Evolutionary conservation across 2,113 vertebrate species (phyloP), one percentile per base, ranked within the genome.

Genomic region (Gobio gobio): DNA sequence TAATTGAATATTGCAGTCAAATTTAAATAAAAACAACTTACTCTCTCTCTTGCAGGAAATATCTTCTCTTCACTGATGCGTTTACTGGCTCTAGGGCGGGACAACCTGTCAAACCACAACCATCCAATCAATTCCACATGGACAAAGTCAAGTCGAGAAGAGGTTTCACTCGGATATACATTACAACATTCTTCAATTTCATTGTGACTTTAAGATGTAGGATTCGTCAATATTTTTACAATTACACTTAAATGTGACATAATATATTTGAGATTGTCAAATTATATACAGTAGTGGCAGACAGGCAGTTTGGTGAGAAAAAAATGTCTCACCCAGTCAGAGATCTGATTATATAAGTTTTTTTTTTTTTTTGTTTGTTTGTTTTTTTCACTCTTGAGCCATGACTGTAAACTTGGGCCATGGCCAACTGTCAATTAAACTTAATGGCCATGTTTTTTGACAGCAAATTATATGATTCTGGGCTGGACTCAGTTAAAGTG

Each of bases 341-440:
- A 81, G 8, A 66, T 66, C 10, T 26, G 10, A 81, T 81, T 83
- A 61, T 47, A 75, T 75, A 47, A 1, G 12, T 0, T 12, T 16
- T 29, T 47, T 20, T 58, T n/a, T 74, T 74, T 51, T n/a, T 40
- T 3, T 29, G 29, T 29, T 29, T 29, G 29, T 29, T 29, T 29
- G 29, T 29, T 40, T 40, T 6, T 40, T 40, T 63, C 43, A 20
- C 51, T 63, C 56, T 12, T 54, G 58, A 20, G 26, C 43, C 36
- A 49, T n/a, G 18, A 24, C 40, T 40, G 6, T 40, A 40, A 40
- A 40, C 56, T 12, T 68, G 61, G 47, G 33, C 45, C 40, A 40
- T 26, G 22, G 45, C 29, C 47, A 84, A 40, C 74, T 84, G 83
- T 78, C 83, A 84, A 66, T 84, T 84, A 78, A 47, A 68, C 6